These are phyloP conservation scores for Nomada hirtipes DNA, from an alignment of 2,888 invertebrate species.

Conservation along the genomic window DNA sequence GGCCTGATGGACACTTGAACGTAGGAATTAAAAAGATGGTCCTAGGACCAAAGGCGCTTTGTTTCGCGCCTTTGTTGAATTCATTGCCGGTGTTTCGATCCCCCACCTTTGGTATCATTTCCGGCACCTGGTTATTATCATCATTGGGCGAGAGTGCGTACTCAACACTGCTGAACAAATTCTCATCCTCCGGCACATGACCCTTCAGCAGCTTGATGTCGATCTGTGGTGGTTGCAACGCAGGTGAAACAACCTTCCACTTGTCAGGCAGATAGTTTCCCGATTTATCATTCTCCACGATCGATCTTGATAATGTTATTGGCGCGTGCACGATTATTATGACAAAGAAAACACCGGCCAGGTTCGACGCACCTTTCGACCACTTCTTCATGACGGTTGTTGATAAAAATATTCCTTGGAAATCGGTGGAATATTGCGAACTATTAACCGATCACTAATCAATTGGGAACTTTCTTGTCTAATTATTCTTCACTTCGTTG, in stretches of 20 bases:
- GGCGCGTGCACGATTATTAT: conserved; percentile 4
- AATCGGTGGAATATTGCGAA: no score
- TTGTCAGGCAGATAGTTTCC: neutral
- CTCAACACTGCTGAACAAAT: neutral
- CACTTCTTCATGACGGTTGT: neutral
- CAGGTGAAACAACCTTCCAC: conserved; percentile 6
- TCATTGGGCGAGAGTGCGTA: conserved; percentile 30
- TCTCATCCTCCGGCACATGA: neutral
- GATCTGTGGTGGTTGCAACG: conserved; percentile 27
- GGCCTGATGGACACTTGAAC: conserved; percentile 21
- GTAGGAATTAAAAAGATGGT: conserved; percentile 23
- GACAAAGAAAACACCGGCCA: neutral
- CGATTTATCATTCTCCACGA: neutral
- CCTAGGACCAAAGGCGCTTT: neutral
- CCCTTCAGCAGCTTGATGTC: conserved; percentile 38
- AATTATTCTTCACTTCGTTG: no score
- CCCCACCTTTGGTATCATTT: no score
- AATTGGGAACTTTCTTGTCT: no score
- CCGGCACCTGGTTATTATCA: neutral
- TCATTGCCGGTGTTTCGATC: neutral
- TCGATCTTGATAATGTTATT: neutral
- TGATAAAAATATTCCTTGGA: no score
- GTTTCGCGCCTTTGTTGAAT: neutral
- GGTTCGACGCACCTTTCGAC: no score
- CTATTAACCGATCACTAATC: no score